A percentile compares a stretch with the other conserved stretches of the same genome.
phyloP scores from a whole-genome alignment of 1,140 invertebrate genomes.

The Fopius arisanus region DNA sequence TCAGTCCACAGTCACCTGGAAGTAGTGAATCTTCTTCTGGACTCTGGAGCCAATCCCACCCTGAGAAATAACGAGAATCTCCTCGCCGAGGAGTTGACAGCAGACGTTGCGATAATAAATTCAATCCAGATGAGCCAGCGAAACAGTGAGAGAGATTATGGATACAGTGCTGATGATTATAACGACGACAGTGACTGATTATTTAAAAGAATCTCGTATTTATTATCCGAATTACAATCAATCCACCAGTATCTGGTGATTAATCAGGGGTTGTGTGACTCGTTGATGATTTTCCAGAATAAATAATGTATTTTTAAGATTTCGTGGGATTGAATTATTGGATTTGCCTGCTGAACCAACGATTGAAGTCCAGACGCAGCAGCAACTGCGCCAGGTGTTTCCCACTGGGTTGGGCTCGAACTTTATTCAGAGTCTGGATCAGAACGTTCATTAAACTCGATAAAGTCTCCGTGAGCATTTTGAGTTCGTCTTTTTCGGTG shows the following conservation, averaged over 20 bases:
- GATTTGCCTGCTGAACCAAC: conserved; percentile 72
- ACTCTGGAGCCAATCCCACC: conserved; percentile 67
- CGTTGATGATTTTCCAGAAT: not conserved
- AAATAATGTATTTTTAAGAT: conserved; percentile 18
- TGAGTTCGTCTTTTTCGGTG: conserved; percentile 58
- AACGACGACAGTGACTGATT: conserved; percentile 57
- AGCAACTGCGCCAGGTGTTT: conserved; percentile 75
- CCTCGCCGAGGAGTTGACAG: conserved; percentile 67
- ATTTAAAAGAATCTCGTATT: not conserved
- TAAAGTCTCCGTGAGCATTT: conserved; percentile 55
- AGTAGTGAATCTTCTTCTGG: conserved; percentile 69
- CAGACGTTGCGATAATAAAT: conserved; percentile 60
- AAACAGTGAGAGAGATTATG: conserved; percentile 32
- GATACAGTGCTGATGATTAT: conserved; percentile 55
- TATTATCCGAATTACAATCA: not conserved
- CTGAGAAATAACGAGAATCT: conserved; percentile 68
- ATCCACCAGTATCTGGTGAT: not conserved
- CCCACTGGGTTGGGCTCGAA: conserved; percentile 72
- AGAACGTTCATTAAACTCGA: conserved; percentile 59
- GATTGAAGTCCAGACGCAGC: conserved; percentile 77
- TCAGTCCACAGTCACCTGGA: conserved; percentile 69
- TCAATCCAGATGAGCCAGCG: conserved; percentile 55
- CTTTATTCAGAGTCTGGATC: conserved; percentile 66
- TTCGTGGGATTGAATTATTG: conserved; percentile 15
- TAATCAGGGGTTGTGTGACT: not conserved